Base-by-base conservation (phyloP, 1,140 invertebrate species). In the Drosophila gunungcola region DNA sequence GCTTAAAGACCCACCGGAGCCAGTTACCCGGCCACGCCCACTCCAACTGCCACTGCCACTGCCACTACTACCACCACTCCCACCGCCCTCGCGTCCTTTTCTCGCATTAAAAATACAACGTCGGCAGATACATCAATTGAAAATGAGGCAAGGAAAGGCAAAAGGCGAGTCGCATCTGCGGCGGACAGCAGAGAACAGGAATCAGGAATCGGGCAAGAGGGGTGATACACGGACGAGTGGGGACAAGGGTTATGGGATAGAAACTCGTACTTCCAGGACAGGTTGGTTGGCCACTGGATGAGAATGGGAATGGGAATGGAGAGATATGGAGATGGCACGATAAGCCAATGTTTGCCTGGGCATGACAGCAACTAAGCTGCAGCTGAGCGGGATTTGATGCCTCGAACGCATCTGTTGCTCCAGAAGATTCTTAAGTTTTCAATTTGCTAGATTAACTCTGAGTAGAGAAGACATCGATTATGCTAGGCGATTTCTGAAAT, bases 51-150 rank as follows among this genome's bases (percentile, higher is more conserved):
- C 12, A 7, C 11, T 13, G 10, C 34, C 29, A 16, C 29, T 10
- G 5, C n/a, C 36, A n/a, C n/a, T n/a, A n/a, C n/a, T n/a, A n/a
- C n/a, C n/a, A n/a, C 34, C 29, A 16, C 29, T 10, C 6, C n/a
- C 36, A 29, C 21, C 21, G 4, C 27, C 16, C 45, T 48, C 9
- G 16, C 27, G 39, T 39, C 48, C 42, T 57, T 36, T 52, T 36
- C 41, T 52, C 43, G 57, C 76, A 79, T 79, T 78, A 73, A 79
- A 79, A 67, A 70, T 70, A 73, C 55, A 56, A 64, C 52, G 61
- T 70, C 53, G 41, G 68, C 67, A 78, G 55, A 68, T 76, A 56
- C 82, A 86, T 82, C 82, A 86, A 78, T 86, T 88, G 83, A 88
- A 85, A 86, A 88, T 75, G 83, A 76, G 79, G 65, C 79, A 12